Evolutionary conservation across 1,140 invertebrate species (phyloP).

Genomic region (Formica exsecta): DNA sequence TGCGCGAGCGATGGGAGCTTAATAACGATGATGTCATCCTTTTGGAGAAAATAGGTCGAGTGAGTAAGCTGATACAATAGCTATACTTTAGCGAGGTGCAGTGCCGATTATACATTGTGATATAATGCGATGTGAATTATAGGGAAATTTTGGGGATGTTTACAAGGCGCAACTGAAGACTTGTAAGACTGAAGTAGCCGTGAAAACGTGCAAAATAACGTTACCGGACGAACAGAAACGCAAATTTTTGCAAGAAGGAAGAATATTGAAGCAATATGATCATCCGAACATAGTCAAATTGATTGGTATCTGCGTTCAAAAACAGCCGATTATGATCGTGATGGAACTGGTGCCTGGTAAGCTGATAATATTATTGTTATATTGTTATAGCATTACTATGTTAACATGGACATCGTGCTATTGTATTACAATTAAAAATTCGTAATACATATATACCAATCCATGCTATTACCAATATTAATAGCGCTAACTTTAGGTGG

Average conservation of each 20-base stretch:
- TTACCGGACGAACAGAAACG: conserved; percentile 98
- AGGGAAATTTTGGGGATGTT: conserved; percentile 99
- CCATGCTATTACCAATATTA: background rate
- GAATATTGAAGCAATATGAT: conserved; percentile 98
- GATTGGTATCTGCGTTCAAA: conserved; percentile 99
- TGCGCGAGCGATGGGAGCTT: conserved; percentile 97
- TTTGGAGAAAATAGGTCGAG: conserved; percentile 97
- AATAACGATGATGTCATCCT: conserved; percentile 98
- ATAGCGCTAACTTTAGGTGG: conserved; percentile 89
- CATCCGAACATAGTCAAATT: conserved; percentile 98
- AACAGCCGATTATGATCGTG: conserved; percentile 99
- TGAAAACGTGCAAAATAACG: conserved; percentile 97
- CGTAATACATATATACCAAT: background rate
- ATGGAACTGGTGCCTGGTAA: conserved; percentile 98
- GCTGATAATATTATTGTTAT: conserved; percentile 13
- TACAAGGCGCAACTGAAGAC: conserved; percentile 95
- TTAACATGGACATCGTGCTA: background rate
- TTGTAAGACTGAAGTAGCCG: conserved; percentile 95
- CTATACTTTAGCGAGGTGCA: conserved; percentile 92
- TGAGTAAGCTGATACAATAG: conserved; percentile 90
- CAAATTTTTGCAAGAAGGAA: conserved; percentile 98
- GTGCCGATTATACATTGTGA: conserved; percentile 90
- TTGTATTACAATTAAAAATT: conserved; percentile 1
- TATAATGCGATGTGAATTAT: background rate
- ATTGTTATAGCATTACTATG: background rate